Base-by-base conservation (phyloP, 2,113 vertebrate species). In the Mystacornis crossleyi region DNA sequence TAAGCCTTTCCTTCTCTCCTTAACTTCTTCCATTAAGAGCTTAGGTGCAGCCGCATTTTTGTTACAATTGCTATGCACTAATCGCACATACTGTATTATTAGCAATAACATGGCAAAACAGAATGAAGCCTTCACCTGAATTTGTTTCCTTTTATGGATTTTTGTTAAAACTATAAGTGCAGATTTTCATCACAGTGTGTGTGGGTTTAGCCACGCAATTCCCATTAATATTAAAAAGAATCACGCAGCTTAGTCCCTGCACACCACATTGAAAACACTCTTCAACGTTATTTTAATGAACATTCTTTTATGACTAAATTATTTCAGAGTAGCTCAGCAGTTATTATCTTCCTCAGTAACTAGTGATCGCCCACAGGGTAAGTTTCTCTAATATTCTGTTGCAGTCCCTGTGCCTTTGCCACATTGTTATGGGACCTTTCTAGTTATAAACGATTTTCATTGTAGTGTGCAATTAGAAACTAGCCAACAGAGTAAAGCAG, bases 201-300 rank as follows among this genome's bases (percentile, higher is more conserved):
- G 60, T 79, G 54, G 79, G 47, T 69, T 79, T 81, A 93, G 65
- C 51, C 65, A 91, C 6, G 2, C 57, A 73, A 91, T 93, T 89
- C 28, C 70, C 93, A 90, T 95, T 96, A 95, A 93, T 82, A 97
- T 90, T 94, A 90, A 95, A 95, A 92, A 90, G 65, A 97, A 94
- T 89, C 94, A 96, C 2, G 19, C 74, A 71, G 84, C 74, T 78
- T 95, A 94, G 67, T 90, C 69, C 73, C 79, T 95, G 69, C 38
- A 91, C n/a, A 42, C 45, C 62, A 92, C 51, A 79, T 34, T 90
- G 81, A 96, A 98, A 96, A 97, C 70, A 92, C n/a, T 70, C 64
- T 75, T 96, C 97, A 97, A 95, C 93, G 51, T 96, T 97, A 93
- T 85, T 97, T 97, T 98, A 97, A 97, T 98, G 85, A 97, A 96